Base-by-base conservation (phyloP, 1,140 invertebrate genomes). In the Oryctes rhinoceros region DNA sequence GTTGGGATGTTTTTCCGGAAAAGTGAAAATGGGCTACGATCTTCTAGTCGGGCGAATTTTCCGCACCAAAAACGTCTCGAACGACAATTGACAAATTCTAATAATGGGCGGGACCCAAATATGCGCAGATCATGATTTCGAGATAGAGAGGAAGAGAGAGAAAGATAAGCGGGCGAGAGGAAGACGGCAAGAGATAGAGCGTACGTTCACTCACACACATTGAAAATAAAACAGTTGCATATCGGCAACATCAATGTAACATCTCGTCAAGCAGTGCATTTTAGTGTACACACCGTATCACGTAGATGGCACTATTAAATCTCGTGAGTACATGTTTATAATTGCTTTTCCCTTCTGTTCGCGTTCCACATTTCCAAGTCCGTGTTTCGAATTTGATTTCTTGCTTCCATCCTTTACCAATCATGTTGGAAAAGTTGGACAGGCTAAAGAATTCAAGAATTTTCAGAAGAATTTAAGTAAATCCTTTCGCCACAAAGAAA, bases 211-310 rank as follows among this genome's bases (percentile, higher is more conserved):
- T 71, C 65, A 71, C 65, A 71, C 65, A 71, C 65, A 71, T 71
- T 71, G 18, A 71, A 71, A 71, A 71, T 71, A 71, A 71, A 71
- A 71, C 65, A 71, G 65, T 71, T 71, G 65, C 65, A 71, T 71
- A 71, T 71, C 65, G 20, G 65, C 65, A 71, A 71, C 65, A 71
- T 71, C 65, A 71, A 71, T 71, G 65, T 71, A 71, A 71, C 65
- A 71, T 71, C 65, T 71, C 65, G 65, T 71, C 65, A 71, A 71
- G 11, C 20, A 71, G 65, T 71, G 65, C 65, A 71, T 71, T 67
- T 71, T 71, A 71, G 65, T 71, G 65, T 71, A 71, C 65, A 15
- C 65, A 35, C 11, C 65, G 65, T 71, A 24, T 71, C 65, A 71
- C 65, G 65, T 71, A 71, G 35, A 71, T 71, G 65, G 65, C 65